A percentile compares a stretch with the other conserved stretches of the same genome.
Conservation (phyloP, 2,113 vertebrate species). For the Chaetura pelagica region DNA sequence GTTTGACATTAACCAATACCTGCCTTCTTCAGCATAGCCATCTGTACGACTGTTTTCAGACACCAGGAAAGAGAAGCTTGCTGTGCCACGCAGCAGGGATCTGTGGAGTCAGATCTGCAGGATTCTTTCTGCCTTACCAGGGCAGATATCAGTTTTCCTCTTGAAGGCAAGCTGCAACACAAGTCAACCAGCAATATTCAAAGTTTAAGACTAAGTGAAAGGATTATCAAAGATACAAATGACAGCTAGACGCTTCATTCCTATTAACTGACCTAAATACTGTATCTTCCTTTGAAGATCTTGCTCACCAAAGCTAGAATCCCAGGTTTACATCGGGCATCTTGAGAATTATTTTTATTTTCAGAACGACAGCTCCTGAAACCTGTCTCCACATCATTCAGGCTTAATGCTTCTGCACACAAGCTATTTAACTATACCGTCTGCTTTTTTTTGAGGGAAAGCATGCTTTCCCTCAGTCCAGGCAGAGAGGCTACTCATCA, state of each 20-base stretch:
- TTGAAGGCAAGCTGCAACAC: conserved; percentile 31
- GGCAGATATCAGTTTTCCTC: conserved; percentile 9
- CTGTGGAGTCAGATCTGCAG: not conserved
- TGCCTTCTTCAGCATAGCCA: not conserved
- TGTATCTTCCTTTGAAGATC: not conserved
- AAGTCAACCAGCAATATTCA: conserved; percentile 22
- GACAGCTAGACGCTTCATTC: not conserved
- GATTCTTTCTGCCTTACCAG: conserved; percentile 7
- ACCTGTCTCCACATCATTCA: not conserved
- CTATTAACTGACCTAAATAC: not conserved
- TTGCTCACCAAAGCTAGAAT: not conserved
- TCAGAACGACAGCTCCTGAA: not conserved
- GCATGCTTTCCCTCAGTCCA: not conserved
- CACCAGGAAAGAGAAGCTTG: not conserved
- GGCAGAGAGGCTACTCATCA: not conserved
- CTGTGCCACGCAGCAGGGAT: not conserved
- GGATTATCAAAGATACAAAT: not conserved
- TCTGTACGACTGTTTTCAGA: not conserved
- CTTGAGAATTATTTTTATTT: not conserved
- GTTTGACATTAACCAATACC: not conserved
- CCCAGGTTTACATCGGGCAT: not conserved
- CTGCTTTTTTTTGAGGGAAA: not conserved
- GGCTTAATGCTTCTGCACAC: not conserved
- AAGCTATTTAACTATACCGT: not conserved
- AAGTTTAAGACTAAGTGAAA: conserved; percentile 23